Evolutionary conservation across 1,140 invertebrate genomes (phyloP), one percentile per base, ranked within the genome.

Genomic region (Cheumatopsyche charites): DNA sequence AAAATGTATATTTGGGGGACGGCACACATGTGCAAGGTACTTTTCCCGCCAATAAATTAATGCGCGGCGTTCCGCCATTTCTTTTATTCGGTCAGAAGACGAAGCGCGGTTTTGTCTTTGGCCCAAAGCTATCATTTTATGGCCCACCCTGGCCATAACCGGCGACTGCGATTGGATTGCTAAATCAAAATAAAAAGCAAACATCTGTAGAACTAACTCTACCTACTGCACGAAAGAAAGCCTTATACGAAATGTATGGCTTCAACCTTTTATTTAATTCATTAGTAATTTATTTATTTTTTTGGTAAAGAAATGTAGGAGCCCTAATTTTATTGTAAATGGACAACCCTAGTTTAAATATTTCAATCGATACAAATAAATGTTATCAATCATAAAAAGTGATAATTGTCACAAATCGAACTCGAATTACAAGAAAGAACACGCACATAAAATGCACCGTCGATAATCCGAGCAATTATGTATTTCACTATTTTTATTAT

Each of bases 131-230:
- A 72, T 72, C 71, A 67, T 67, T 72, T 72, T 72, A 72, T 62
- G 62, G 25, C 71, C 65, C 65, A 63, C 36, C 62, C 62, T 15
- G 9, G 11, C 17, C 52, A 73, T 69, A 69, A 73, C 58, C 69
- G 63, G 45, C 72, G 13, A 23, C 19, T 62, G 67, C 72, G 72
- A 73, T 73, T 73, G 66, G 72, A 62, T 73, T 73, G 67, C 52
- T 73, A 73, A 73, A 73, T 73, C 72, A 73, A 73, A 73, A 73
- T 65, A 69, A 68, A 73, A 42, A 67, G 55, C 49, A 65, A 72
- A 72, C 65, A 72, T 72, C 52, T 29, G 36, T 26, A 12, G 6
- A 5, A 2, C 6, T 13, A 6, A 7, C 19, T 9, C n/a, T n/a
- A 7, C 2, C 43, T 3, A 1, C 13, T 1, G 15, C 47, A 52